Base-by-base conservation (phyloP, 2,888 invertebrate species). In the Phyto melanocephala region DNA sequence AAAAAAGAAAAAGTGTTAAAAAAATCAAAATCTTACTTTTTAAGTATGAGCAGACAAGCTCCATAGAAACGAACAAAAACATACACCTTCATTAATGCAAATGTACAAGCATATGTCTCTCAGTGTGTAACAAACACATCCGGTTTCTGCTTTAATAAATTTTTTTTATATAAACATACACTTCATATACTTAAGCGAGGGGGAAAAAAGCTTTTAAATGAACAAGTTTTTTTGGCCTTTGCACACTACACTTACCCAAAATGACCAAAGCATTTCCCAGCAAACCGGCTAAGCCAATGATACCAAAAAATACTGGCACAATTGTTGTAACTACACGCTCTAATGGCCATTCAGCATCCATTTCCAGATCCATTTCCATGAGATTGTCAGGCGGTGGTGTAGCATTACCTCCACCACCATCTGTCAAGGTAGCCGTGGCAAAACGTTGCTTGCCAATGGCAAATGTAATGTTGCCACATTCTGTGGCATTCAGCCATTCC, bases 181-280 rank as follows among this genome's bases (percentile, higher is more conserved):
- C n/a, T n/a, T n/a, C n/a, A n/a, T n/a, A n/a, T n/a, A n/a, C n/a
- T n/a, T n/a, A n/a, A 6, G 6, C 3, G 6, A 28, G 28, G 3
- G 28, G 3, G 6, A 2, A 42, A 52, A 52, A 28, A n/a, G 52
- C 52, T 52, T 52, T 52, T 52, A 52, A 50, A 10, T 28, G n/a
- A n/a, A n/a, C 11, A 22, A 20, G 1, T 8, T 8, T 15, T 17
- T 8, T 17, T 17, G 1, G 2, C 17, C n/a, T 28, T 28, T 7
- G 6, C 28, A 28, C 3, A 28, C 28, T 28, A 1, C 2, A 89
- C 91, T 90, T 85, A 91, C 91, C 91, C 74, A 97, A 92, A 33
- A 98, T 96, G 22, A 98, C 97, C 80, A 98, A 92, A 0, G 95
- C 94, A 91, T 98, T 98, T 80, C 98, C 98, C 68, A 97, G 93